phyloP scores from a whole-genome alignment of 2,797 vertebrate genomes.

The Moxostoma hubbsi region DNA sequence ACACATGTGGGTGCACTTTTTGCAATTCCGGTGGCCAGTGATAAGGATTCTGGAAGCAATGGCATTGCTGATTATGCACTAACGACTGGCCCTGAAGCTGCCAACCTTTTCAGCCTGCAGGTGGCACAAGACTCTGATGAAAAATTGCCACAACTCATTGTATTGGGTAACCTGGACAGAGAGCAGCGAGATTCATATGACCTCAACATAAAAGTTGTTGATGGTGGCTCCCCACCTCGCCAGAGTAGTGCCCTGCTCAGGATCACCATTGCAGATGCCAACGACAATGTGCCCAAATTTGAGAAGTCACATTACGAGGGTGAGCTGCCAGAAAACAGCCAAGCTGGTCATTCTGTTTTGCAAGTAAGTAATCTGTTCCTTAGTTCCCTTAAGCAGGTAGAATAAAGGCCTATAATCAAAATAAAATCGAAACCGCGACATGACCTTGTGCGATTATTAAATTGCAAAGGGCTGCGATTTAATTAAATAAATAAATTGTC shows the following conservation, averaged over 20 bases:
- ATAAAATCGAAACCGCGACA: no score
- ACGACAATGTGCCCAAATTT: conserved; percentile 93
- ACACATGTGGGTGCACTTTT: conserved; percentile 89
- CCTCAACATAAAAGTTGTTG: conserved; percentile 92
- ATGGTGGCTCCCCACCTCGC: conserved; percentile 86
- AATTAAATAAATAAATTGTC: no score
- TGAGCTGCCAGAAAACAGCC: conserved; percentile 92
- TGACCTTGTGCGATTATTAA: no score
- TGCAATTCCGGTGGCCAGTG: conserved; percentile 88
- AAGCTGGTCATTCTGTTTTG: conserved; percentile 90
- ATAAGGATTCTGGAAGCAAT: conserved; percentile 87
- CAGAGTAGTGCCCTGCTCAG: conserved; percentile 92
- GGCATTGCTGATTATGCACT: conserved; percentile 92
- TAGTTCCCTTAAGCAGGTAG: not conserved
- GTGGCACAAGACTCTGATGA: conserved; percentile 90
- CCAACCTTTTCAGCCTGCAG: conserved; percentile 91
- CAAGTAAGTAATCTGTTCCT: conserved; percentile 80
- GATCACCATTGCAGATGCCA: conserved; percentile 93
- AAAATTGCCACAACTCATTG: conserved; percentile 93
- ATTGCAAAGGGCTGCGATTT: no score
- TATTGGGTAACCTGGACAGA: conserved; percentile 93
- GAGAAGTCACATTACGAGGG: conserved; percentile 90
- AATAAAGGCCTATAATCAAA: no score
- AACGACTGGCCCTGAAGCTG: conserved; percentile 81
- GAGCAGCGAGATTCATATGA: conserved; percentile 96